Percentiles rank a stretch among this genome's conserved stretches.
Conservation (phyloP, 2,888 invertebrate genomes). For the Chamaedrilus cognettii region DNA sequence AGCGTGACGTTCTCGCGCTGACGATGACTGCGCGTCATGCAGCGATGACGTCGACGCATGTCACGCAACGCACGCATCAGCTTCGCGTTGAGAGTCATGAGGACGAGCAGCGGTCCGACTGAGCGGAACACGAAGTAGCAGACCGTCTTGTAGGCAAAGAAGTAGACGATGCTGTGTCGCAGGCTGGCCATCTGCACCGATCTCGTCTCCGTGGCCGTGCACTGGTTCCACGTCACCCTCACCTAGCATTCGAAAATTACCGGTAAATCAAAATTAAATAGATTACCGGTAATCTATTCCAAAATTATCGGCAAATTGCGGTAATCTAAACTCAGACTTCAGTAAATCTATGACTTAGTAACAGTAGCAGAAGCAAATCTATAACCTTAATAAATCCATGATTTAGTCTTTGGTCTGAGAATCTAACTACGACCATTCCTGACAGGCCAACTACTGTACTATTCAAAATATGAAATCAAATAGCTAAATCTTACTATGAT, state of each 20-base stretch:
- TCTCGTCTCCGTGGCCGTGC: not conserved
- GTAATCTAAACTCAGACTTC: too few relatives aligned
- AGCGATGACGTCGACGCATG: slow-evolving; percentile 17
- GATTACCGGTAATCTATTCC: too few relatives aligned
- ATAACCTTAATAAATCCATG: too few relatives aligned
- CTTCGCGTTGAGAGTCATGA: slow-evolving; percentile 34
- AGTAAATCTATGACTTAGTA: too few relatives aligned
- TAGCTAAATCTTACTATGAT: too few relatives aligned
- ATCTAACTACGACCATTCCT: too few relatives aligned
- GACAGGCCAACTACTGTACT: too few relatives aligned
- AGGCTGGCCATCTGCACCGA: slow-evolving; percentile 3
- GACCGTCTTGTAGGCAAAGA: slow-evolving; percentile 39
- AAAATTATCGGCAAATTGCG: slow-evolving; percentile 40
- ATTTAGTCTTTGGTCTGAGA: too few relatives aligned
- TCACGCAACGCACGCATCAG: slow-evolving; percentile 32
- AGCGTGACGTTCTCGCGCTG: slow-evolving; percentile 34
- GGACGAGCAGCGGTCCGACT: slow-evolving; percentile 37
- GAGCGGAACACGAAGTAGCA: slow-evolving; percentile 38
- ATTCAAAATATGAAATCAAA: too few relatives aligned
- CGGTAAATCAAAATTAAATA: too few relatives aligned
- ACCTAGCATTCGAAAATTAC: slow-evolving; percentile 36
- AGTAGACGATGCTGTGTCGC: slow-evolving; percentile 25
- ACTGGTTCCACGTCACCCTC: not conserved
- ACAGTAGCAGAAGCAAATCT: too few relatives aligned
- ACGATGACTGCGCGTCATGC: slow-evolving; percentile 14